Evolutionary conservation across 2,113 vertebrate species (phyloP), one percentile per base, ranked within the genome.

Genomic region (Calypte anna): DNA sequence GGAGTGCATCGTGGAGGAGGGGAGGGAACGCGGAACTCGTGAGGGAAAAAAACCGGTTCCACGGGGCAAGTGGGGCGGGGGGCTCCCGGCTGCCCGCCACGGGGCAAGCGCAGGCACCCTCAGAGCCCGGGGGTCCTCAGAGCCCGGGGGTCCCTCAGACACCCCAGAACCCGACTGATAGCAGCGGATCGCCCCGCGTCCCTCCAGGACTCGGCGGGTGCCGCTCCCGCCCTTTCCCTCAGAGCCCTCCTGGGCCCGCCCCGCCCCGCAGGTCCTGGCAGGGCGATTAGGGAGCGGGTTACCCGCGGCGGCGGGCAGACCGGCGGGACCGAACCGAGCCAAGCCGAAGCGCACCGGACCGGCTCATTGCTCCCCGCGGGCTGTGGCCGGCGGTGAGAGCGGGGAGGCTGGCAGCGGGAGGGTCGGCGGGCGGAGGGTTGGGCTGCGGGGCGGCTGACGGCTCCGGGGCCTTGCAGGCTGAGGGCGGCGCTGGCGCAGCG

Each of bases 311-410:
- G 44, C 44, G 44, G 44, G 44, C 44, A 46, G 44, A 46, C 12
- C 10, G 12, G 50, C 50, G 50, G 50, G 22, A 4, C 18, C 25
- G 23, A 40, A 40, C 38, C 38, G 38, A 40, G 38, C 38, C 38
- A 11, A 40, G 38, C 38, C 38, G 38, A 40, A 40, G 38, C 38
- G 38, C 38, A 40, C 38, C 38, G 38, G 9, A 40, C 38, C 38
- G 38, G 33, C 28, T 8, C 27, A 93, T 96, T 96, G 97, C 46
- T 97, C 64, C 94, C 96, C 0, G 66, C 57, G 28, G 82, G 61
- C 27, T 15, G 88, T 43, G 93, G 92, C 30, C 50, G 58, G 15
- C 87, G 93, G 96, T 96, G 82, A 83, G 79, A 7, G 28, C 24
- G n/a, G 51, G n/a, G 19, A 4, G 13, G 8, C 17, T n/a, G 46